These are phyloP conservation scores for Pterostichus niger DNA, from an alignment of 2,888 invertebrate genomes.

Conservation along the genomic window DNA sequence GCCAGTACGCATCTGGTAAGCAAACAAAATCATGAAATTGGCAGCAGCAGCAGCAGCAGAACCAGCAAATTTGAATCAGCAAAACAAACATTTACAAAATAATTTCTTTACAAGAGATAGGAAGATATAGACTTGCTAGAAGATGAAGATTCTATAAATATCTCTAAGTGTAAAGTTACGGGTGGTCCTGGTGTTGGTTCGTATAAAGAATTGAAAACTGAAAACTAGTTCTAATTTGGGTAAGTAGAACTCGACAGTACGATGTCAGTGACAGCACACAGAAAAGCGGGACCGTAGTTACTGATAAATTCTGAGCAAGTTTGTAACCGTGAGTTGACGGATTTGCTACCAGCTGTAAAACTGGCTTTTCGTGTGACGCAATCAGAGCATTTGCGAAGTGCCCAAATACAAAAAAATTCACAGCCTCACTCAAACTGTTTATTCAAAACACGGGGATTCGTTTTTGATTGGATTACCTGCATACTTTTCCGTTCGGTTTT, in stretches of 20 bases:
- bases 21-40: no score
- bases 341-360: slow-evolving; percentile 20
- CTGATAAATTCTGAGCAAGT: slow-evolving; percentile 1
- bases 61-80: not conserved
- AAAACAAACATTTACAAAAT: not conserved
- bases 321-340: slow-evolving; percentile 20
- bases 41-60: not conserved
- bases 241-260: slow-evolving; percentile 15
- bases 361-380: slow-evolving; percentile 26
- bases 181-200: not conserved
- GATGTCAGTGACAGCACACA: not conserved
- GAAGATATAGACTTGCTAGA: not conserved
- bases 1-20: no score
- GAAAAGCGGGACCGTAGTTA: slow-evolving; percentile 2
- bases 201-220: slow-evolving; percentile 41
- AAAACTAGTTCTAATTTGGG: slow-evolving; percentile 44
- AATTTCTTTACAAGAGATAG: not conserved
- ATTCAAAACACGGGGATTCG: slow-evolving; percentile 63
- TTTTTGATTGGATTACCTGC: slow-evolving; percentile 61
- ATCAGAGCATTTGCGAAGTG: slow-evolving; percentile 26
- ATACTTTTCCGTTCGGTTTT: slow-evolving; percentile 54
- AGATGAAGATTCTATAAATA: slow-evolving; percentile 3
- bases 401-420: slow-evolving; percentile 50
- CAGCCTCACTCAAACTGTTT: slow-evolving; percentile 43
- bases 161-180: slow-evolving; percentile 12